Evolutionary conservation across 2,797 vertebrate species (phyloP).

Genomic region (Smutsia gigantea): DNA sequence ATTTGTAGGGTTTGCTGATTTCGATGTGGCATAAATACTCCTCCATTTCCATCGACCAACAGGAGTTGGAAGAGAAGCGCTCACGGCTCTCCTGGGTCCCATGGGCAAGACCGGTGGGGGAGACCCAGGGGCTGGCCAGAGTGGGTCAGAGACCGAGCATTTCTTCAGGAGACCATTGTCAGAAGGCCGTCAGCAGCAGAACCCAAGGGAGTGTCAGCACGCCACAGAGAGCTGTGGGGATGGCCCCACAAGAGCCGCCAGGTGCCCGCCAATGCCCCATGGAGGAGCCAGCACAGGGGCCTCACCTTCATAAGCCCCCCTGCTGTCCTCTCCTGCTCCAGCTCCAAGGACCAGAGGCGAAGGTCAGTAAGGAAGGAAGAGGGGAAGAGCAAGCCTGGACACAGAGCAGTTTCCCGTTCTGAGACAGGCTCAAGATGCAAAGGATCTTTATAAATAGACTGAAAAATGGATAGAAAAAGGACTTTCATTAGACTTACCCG

Average conservation of each 20-base stretch:
- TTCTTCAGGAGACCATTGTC: neutral
- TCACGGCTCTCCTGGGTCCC: rapidly evolving
- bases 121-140: neutral
- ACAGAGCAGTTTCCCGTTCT: rapidly evolving
- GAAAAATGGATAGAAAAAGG: neutral
- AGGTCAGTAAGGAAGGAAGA: neutral
- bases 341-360: neutral
- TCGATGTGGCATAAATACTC: too few species aligned
- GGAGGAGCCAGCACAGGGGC: neutral
- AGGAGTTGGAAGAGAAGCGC: neutral
- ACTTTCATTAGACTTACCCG: neutral
- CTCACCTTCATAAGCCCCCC: neutral
- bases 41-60: neutral
- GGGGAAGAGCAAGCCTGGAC: rapidly evolving
- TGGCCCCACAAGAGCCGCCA: rapidly evolving
- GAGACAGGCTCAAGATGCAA: neutral
- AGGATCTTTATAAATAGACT: neutral
- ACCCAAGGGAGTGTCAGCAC: too few species aligned
- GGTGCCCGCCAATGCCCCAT: rapidly evolving
- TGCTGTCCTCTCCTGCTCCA: neutral
- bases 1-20: neutral
- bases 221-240: neutral
- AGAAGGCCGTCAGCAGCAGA: neutral
- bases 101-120: rapidly evolving
- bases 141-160: neutral